Conservation (phyloP, 2,113 vertebrate genomes). For the Aptenodytes forsteri region DNA sequence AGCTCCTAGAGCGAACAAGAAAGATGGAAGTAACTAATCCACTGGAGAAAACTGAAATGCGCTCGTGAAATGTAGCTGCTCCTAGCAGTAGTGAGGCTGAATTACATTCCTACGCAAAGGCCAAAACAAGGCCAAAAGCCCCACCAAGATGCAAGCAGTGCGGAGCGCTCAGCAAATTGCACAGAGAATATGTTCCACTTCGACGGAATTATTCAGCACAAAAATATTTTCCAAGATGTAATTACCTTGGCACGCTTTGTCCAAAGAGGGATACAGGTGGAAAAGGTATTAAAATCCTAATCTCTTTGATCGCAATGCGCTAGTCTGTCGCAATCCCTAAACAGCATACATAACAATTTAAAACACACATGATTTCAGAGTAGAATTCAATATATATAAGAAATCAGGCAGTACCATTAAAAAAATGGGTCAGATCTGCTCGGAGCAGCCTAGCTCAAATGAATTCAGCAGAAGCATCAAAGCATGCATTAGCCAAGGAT, state of each 20-base stretch:
- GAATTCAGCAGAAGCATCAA: not conserved
- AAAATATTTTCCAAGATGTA: not conserved
- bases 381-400: not conserved
- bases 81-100: not conserved
- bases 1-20: not conserved
- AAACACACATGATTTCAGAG: not conserved
- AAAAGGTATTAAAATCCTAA: not conserved
- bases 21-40: not conserved
- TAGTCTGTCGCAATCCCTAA: not conserved
- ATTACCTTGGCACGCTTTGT: not conserved
- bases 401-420: not conserved
- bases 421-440: not conserved
- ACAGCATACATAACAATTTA: not conserved
- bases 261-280: not conserved
- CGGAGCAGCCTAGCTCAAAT: not conserved
- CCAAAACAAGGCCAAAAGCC: not conserved
- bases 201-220: not conserved
- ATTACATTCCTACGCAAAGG: not conserved
- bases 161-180: not conserved
- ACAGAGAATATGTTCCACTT: no score
- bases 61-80: not conserved
- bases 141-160: not conserved
- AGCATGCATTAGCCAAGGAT: not conserved
- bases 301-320: not conserved
- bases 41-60: rapidly evolving